These are phyloP conservation scores for Leptothorax acervorum DNA, from an alignment of 2,888 invertebrate species.

Conservation along the genomic window DNA sequence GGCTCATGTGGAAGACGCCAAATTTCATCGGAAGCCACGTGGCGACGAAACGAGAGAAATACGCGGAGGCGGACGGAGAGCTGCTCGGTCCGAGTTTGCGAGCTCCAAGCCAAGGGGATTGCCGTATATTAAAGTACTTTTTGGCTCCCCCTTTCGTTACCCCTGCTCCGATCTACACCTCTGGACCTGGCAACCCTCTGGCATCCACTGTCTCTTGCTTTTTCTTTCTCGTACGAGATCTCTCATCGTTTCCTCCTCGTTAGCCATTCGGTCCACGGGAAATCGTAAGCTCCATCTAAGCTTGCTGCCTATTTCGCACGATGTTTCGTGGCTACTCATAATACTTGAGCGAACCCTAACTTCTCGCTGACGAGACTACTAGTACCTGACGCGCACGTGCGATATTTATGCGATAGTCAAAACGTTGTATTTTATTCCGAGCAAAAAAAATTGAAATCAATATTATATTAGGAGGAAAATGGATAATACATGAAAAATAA, in stretches of 20 bases:
- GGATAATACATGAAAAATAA: background rate
- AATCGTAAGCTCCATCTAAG: conserved; percentile 70
- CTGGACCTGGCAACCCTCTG: conserved; percentile 62
- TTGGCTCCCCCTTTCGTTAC: conserved; percentile 75
- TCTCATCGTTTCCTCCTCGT: conserved; percentile 65
- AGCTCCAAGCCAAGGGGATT: conserved; percentile 82
- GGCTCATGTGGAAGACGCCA: conserved; percentile 78
- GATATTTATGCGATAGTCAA: background rate
- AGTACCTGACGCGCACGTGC: background rate
- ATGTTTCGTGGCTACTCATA: conserved; percentile 58
- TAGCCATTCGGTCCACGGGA: conserved; percentile 73
- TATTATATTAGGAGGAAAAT: background rate
- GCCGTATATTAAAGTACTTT: conserved; percentile 84
- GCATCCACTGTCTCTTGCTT: conserved; percentile 65
- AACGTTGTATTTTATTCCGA: background rate
- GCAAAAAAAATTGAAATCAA: background rate
- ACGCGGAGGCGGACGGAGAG: conserved; percentile 56
- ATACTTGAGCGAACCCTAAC: conserved; percentile 38
- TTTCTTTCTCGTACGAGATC: conserved; percentile 67
- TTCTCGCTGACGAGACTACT: conserved; percentile 28
- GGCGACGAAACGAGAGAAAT: conserved; percentile 67
- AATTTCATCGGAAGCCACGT: conserved; percentile 83
- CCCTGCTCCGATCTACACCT: conserved; percentile 68
- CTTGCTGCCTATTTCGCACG: conserved; percentile 71
- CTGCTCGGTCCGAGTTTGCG: conserved; percentile 79